Evolutionary conservation across 2,888 invertebrate species (phyloP).

Genomic region (Heterodera filipjevi): DNA sequence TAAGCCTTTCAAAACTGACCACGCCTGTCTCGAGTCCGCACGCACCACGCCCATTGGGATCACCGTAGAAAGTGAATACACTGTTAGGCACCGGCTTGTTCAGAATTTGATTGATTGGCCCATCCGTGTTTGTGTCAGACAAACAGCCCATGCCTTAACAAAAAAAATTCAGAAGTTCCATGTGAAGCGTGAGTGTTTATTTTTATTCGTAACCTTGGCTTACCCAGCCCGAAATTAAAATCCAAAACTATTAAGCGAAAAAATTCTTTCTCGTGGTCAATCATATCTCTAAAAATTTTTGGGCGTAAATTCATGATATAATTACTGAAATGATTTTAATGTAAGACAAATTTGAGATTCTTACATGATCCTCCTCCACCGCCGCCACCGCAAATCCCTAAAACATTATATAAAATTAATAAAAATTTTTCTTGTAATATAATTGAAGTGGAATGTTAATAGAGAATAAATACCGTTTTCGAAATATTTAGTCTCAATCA

Average conservation of each 20-base stretch:
- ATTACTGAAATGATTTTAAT: too few species aligned
- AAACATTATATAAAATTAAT: too few species aligned
- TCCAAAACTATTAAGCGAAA: too few species aligned
- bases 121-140: constrained; percentile 5
- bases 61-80: constrained; percentile 16
- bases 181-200: not conserved
- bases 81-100: constrained; percentile 13
- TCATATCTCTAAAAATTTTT: too few species aligned
- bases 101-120: not conserved
- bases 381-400: too few species aligned
- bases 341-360: too few species aligned
- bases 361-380: too few species aligned
- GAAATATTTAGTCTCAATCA: not conserved
- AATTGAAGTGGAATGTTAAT: too few species aligned
- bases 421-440: not conserved
- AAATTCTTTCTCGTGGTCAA: too few species aligned
- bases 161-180: not conserved
- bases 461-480: not conserved
- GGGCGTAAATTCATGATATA: too few species aligned
- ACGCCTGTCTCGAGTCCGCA: constrained; percentile 8
- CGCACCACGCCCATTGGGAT: constrained; percentile 17
- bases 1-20: not conserved
- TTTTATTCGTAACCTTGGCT: too few species aligned
- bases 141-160: constrained; percentile 6
- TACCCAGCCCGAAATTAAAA: too few species aligned